Evolutionary conservation across 2,113 vertebrate genomes (phyloP), one percentile per base, ranked within the genome.

Genomic region (Pycnonotus jocosus): DNA sequence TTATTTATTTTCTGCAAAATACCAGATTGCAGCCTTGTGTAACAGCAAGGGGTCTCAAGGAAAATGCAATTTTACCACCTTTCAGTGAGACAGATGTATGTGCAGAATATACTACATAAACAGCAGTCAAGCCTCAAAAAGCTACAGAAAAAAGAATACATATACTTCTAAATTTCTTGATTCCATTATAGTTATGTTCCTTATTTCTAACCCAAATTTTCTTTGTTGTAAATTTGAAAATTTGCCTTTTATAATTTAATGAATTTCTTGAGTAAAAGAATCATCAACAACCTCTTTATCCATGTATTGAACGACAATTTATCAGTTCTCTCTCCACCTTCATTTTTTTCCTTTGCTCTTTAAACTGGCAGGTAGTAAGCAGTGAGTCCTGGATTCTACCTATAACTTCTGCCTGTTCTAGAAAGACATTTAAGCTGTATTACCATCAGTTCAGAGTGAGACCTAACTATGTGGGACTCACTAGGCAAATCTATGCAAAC

Each of bases 1-100:
- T 87, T 79, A 60, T 58, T 95, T 66, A 50, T 95, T 91, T 93
- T 94, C 57, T 56, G 15, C 16, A 53, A 93, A 90, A 80, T 77
- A 62, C 9, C 15, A 57, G 45, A 42, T n/a, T 88, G 20, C 42
- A 85, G 17, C 33, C 47, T 38, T 65, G 28, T 53, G 3, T 61
- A 70, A 57, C 8, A 77, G 31, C 17, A 68, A 81, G 44, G 30
- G 9, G 9, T 93, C 40, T 80, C 66, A 88, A 72, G 40, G 50
- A 35, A 90, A 87, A 65, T 3, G 4, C 22, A 76, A 48, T 56
- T 85, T 85, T 60, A 54, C 30, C 1, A 2, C 14, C 19, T n/a
- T 79, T 22, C n/a, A 71, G 11, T 47, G 28, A 94, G 30, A 23
- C 47, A 86, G 47, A 58, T 66, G 1, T 78, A 38, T 40, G 5